Percentiles rank a stretch among this genome's conserved stretches.
Evolutionary conservation across 2,797 vertebrate species (phyloP).

Genomic region (Cyclura pinguis): DNA sequence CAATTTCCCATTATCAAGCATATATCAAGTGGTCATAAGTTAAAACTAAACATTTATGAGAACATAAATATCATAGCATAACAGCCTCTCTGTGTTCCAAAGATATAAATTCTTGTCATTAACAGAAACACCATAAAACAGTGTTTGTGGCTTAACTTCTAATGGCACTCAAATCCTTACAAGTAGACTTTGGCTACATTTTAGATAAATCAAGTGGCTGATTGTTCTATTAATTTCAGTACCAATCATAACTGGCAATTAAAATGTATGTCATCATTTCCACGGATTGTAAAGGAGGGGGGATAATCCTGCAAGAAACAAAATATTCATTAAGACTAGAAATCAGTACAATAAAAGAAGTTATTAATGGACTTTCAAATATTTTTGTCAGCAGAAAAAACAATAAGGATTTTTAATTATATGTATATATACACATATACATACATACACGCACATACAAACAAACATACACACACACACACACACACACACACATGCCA

Average conservation of each 20-base stretch:
- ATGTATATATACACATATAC: no score
- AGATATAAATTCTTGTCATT: constrained; percentile 59
- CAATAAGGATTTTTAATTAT: neutral
- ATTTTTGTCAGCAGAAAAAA: neutral
- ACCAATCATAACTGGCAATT: neutral
- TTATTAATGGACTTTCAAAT: neutral
- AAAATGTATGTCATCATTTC: neutral
- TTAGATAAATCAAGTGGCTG: constrained; percentile 11
- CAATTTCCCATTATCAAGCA: constrained; percentile 48
- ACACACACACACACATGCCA: no score
- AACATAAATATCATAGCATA: constrained; percentile 45
- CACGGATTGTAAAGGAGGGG: neutral
- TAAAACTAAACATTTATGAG: constrained; percentile 57
- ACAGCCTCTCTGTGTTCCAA: constrained; percentile 43
- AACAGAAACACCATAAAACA: constrained; percentile 49
- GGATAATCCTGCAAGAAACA: constrained; percentile 28
- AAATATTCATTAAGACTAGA: constrained; percentile 40
- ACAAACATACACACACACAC: no score
- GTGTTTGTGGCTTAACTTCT: constrained; percentile 57
- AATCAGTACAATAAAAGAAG: neutral
- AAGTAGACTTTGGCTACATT: constrained; percentile 48
- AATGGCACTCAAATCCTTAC: constrained; percentile 56
- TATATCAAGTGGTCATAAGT: neutral
- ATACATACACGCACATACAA: no score
- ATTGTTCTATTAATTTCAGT: constrained; percentile 2